Evolutionary conservation across 2,797 vertebrate genomes (phyloP), one percentile per base, ranked within the genome.

Genomic region (Poecilia gillii): DNA sequence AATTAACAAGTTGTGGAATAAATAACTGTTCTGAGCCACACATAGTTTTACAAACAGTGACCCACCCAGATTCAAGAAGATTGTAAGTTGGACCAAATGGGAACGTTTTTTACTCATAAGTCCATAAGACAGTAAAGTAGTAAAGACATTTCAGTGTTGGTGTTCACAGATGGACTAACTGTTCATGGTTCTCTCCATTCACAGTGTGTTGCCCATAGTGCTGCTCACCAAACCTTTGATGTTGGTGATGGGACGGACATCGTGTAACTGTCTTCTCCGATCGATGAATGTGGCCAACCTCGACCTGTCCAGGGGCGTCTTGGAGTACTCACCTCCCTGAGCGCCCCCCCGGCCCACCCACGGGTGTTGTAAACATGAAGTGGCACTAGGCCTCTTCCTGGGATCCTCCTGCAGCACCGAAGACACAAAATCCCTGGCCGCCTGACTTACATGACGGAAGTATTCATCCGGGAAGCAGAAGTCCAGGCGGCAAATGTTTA

Each of bases 381-480:
- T 96, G 1, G 97, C 96, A 0, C 96, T 98, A 0, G 97, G 98
- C 84, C 99, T 94, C 87, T 98, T 97, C 86, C 97, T 94, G 77
- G 96, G 96, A 80, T 99, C 98, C 85, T 97, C 97, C 93, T 98
- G 98, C 33, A 99, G 96, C 64, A 93, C 95, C 0, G 97, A 97
- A 0, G 92, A 92, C 85, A 99, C 97, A 81, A 99, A 99, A 83
- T 99, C 98, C 86, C 96, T 95, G 11, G 98, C 98, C 0, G 97
- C 97, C 3, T 98, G 97, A 87, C 98, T 99, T 75, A 99, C 97
- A 0, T 95, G 95, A 0, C 94, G 91, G 94, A 99, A 99, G 90
- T 98, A 99, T 12, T 99, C 97, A 0, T 96, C 96, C 0, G 99
- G 99, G 90, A 99, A 99, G 92, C 98, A 99, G 95, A 99, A 99